Conservation (phyloP, 2,113 vertebrate genomes). For the Elaphurus davidianus region DNA sequence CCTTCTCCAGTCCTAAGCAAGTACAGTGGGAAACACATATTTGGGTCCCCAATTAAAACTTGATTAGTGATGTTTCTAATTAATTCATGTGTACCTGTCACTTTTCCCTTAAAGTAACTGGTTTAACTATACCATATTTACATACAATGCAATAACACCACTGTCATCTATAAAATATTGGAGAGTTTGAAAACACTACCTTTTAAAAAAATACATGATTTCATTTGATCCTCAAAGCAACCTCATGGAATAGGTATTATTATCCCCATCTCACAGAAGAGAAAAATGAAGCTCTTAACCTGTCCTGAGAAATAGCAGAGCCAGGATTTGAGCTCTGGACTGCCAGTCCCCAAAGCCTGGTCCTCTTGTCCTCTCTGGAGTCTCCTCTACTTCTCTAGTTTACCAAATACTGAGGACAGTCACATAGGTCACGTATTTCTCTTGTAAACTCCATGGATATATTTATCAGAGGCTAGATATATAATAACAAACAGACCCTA, state of each 20-base stretch:
- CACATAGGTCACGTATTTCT: background rate
- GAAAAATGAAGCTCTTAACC: background rate
- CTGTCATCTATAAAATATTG: background rate
- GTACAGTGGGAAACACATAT: background rate
- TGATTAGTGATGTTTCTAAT: background rate
- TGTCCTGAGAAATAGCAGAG: background rate
- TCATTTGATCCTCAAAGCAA: slow-evolving; percentile 1
- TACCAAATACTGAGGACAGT: background rate
- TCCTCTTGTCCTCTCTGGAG: background rate
- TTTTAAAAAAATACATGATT: background rate
- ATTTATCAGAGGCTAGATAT: background rate
- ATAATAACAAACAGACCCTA: background rate
- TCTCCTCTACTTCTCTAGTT: background rate
- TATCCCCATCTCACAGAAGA: background rate
- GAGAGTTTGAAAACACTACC: background rate
- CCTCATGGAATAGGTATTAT: background rate
- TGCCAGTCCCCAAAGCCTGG: background rate
- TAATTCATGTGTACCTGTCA: background rate
- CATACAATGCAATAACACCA: background rate
- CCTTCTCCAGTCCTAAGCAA: background rate
- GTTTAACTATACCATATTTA: background rate
- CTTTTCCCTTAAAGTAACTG: background rate
- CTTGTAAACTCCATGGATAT: background rate
- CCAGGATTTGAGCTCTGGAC: background rate
- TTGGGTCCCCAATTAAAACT: background rate